Conservation (phyloP, 2,888 invertebrate species). For the Patella ulyssiponensis region DNA sequence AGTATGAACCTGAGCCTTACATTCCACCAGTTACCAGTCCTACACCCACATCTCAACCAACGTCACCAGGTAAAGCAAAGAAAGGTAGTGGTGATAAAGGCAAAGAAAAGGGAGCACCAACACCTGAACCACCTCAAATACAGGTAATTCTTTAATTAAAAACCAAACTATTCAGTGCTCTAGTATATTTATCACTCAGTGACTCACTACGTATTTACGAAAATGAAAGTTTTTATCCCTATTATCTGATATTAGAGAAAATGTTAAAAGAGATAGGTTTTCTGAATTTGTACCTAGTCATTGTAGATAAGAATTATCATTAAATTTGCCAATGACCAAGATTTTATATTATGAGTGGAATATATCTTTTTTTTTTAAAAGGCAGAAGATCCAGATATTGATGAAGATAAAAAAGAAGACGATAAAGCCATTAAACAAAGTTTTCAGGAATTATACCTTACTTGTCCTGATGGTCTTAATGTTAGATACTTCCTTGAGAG, state of each 20-base stretch:
- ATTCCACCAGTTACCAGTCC: slow-evolving; percentile 47
- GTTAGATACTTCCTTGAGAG: slow-evolving; percentile 66
- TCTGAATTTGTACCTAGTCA: no score
- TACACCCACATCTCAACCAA: slow-evolving; percentile 49
- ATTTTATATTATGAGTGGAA: background rate
- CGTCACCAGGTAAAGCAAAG: slow-evolving; percentile 26
- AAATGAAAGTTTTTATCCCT: no score
- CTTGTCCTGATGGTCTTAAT: slow-evolving; percentile 69
- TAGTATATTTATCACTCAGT: no score
- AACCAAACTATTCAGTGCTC: no score
- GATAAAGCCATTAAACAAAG: slow-evolving; percentile 41
- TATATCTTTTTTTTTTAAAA: background rate
- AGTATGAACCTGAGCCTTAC: slow-evolving; percentile 62
- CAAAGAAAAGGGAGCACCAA: slow-evolving; percentile 43
- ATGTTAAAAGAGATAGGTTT: no score
- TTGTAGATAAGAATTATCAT: background rate
- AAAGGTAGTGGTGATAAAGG: slow-evolving; percentile 16
- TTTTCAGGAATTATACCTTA: slow-evolving; percentile 68
- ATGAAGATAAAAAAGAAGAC: slow-evolving; percentile 39
- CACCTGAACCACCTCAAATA: slow-evolving; percentile 53
- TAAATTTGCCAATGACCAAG: background rate
- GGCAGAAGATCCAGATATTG: slow-evolving; percentile 41
- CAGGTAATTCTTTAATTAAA: slow-evolving; percentile 11
- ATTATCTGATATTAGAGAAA: no score
- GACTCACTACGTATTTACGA: no score